Conservation (phyloP, 2,113 vertebrate species). For the Brachyhypopomus gauderio region DNA sequence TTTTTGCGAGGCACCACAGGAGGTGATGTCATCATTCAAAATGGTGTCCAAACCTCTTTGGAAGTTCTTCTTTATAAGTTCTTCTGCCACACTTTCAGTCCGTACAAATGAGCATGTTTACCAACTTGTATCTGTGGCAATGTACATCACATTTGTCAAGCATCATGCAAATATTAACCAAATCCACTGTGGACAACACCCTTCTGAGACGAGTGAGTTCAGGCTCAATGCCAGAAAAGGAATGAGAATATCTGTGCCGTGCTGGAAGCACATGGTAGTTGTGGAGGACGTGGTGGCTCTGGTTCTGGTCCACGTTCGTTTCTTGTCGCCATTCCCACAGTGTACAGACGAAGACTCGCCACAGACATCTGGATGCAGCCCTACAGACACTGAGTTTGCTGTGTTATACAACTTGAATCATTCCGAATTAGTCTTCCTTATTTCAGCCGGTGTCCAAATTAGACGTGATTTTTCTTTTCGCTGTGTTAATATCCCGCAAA, state of each 20-base stretch:
- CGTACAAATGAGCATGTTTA: neutral
- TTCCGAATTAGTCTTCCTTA: slow-evolving; percentile 28
- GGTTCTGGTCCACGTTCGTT: neutral
- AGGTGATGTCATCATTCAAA: too few relatives aligned
- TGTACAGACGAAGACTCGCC: neutral
- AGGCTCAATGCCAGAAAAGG: neutral
- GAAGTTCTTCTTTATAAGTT: too few relatives aligned
- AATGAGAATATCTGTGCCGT: too few relatives aligned
- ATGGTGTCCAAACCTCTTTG: too few relatives aligned
- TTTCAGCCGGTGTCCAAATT: slow-evolving; percentile 19
- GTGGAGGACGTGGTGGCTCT: neutral
- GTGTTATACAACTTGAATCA: slow-evolving; percentile 30
- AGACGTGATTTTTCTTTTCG: neutral
- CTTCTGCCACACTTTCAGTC: neutral
- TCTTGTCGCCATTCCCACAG: neutral
- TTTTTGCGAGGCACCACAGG: too few relatives aligned
- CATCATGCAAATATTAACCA: slow-evolving; percentile 11
- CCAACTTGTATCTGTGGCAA: neutral
- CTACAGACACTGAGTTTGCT: neutral
- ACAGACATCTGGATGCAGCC: neutral
- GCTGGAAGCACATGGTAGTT: too few relatives aligned
- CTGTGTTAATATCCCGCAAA: slow-evolving; percentile 5
- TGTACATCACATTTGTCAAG: slow-evolving; percentile 1
- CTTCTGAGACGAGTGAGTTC: neutral
- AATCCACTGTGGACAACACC: neutral